Evolutionary conservation across 2,888 invertebrate genomes (phyloP), one percentile per base, ranked within the genome.

Genomic region (Nemurella pictetii): DNA sequence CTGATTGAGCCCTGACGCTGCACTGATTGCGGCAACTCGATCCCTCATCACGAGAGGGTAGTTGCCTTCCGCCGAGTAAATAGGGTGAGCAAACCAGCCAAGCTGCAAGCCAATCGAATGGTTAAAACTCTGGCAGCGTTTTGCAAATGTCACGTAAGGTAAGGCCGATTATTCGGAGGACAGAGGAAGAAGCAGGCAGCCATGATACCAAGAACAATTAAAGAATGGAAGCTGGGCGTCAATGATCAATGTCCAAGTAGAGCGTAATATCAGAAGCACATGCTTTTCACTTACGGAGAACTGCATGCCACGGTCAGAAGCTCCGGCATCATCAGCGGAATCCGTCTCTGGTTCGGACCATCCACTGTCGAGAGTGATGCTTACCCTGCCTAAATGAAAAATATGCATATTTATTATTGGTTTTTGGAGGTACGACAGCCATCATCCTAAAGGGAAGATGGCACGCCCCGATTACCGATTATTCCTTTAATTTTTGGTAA

Each of bases 31-130:
- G 3, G 87, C 90, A 28, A 93, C 89, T 80, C 89, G 87, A 1
- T 88, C 83, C 86, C 90, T 92, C 91, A 93, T 91, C 0, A 91
- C 85, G 26, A 87, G 86, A 0, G 92, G 92, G 88, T 93, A 93
- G 87, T 92, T 91, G 0, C 93, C 93, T 0, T 87, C 85, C 73
- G 88, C 86, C 0, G 90, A 90, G 87, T 90, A 92, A 84, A 92
- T 91, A 0, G 92, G 92, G 88, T 92, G 88, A 0, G 90, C 89
- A 85, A 89, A 89, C 91, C 91, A 91, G 4, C 91, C 92, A 75
- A 91, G 89, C 88, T 91, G 87, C 83, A 89, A 90, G 0, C 3
- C 20, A 7, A 55, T 9, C 29, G 87, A 87, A n/a, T 86, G 81
- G 5, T 86, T 0, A 35, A 87, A 32, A 9, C 32, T 9, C 32